These are phyloP conservation scores for Octodon degus DNA, from an alignment of 2,113 vertebrate species.

Conservation along the genomic window DNA sequence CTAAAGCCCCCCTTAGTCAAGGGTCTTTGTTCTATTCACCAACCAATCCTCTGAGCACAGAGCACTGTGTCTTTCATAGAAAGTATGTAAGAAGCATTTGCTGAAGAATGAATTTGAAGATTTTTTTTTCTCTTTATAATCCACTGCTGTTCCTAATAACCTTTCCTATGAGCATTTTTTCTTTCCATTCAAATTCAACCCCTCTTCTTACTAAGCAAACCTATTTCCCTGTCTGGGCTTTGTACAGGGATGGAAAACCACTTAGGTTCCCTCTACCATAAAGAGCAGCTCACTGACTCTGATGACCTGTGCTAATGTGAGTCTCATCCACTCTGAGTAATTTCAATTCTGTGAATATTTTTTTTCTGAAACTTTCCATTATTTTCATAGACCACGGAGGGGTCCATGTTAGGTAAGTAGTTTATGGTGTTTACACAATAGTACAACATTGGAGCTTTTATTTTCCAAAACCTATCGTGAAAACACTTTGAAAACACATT, in stretches of 20 bases:
- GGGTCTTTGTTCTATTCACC: slow-evolving; percentile 46
- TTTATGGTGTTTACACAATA: slow-evolving; percentile 47
- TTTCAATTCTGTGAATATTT: slow-evolving; percentile 48
- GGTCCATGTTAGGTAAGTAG: not conserved
- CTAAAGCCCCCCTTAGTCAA: not conserved
- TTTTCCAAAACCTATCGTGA: not conserved
- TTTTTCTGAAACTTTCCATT: slow-evolving; percentile 38
- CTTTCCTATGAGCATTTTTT: slow-evolving; percentile 14
- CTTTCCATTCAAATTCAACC: slow-evolving; percentile 45
- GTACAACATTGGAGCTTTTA: not conserved
- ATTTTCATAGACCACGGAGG: not conserved
- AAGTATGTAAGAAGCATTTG: not conserved
- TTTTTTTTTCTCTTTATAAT: not conserved
- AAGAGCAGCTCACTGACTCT: not conserved
- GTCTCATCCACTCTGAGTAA: not conserved
- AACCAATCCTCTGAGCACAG: not conserved
- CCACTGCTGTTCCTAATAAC: not conserved
- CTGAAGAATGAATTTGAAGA: slow-evolving; percentile 11
- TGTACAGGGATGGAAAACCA: not conserved
- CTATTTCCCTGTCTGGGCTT: slow-evolving; percentile 29
- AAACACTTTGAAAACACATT: not conserved
- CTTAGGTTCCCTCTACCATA: not conserved
- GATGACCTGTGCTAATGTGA: not conserved
- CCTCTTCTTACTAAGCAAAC: not conserved
- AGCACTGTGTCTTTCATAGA: not conserved